Percentiles rank a stretch among this genome's conserved stretches.
phyloP scores from a whole-genome alignment of 1,140 invertebrate species.

The Varroa destructor region DNA sequence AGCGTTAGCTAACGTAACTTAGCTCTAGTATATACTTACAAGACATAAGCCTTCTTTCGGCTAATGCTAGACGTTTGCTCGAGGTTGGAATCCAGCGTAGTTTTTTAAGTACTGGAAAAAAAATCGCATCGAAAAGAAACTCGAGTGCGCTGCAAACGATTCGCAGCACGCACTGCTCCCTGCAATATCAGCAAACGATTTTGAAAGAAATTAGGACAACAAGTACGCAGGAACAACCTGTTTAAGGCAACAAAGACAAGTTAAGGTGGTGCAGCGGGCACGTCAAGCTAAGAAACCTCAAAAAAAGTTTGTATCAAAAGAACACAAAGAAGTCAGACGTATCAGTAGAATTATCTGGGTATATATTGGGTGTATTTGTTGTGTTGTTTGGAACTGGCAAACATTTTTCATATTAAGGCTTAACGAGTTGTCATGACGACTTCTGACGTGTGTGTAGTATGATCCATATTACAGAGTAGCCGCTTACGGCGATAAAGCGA shows the following conservation, averaged over 20 bases:
- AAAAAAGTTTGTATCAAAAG: neutral
- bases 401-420: too few species aligned
- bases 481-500: too few species aligned
- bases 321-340: neutral
- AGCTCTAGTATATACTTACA: slow-evolving; percentile 35
- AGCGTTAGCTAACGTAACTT: too few species aligned
- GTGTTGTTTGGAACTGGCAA: too few species aligned
- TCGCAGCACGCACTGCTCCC: slow-evolving; percentile 3
- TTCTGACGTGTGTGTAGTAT: too few species aligned
- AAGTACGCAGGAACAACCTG: neutral
- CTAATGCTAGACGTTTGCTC: slow-evolving; percentile 57
- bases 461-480: too few species aligned
- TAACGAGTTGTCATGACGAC: too few species aligned
- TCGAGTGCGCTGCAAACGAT: slow-evolving; percentile 2
- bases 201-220: neutral
- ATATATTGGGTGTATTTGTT: neutral
- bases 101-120: slow-evolving; percentile 13
- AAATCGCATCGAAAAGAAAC: slow-evolving; percentile 1
- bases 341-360: neutral
- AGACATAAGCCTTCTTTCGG: slow-evolving; percentile 70
- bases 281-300: neutral
- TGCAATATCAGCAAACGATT: neutral
- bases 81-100: slow-evolving; percentile 61
- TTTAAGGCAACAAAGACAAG: neutral
- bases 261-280: neutral